Conservation (phyloP, 2,113 vertebrate species). For the Hemibagrus wyckioides region DNA sequence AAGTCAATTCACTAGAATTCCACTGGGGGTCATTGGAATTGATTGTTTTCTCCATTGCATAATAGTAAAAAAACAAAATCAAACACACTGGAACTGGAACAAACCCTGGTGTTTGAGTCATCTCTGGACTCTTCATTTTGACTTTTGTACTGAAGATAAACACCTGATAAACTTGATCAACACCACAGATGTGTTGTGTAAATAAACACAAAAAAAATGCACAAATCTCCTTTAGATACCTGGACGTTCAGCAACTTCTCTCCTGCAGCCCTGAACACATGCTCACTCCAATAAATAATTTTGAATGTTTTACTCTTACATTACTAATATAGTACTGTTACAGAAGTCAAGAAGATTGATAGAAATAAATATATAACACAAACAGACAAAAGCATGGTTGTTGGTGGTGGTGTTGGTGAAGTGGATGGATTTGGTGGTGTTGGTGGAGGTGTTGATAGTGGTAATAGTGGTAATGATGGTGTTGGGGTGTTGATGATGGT, state of each 20-base stretch:
- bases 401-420: no score
- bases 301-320: no score
- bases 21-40: constrained; percentile 10
- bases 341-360: no score
- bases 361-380: no score
- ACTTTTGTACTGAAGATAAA: background rate
- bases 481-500: no score
- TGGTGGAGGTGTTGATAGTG: no score
- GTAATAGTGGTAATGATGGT: no score
- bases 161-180: background rate
- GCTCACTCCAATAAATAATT: background rate
- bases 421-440: no score
- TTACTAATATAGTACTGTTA: no score
- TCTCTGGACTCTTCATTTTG: background rate
- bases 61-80: background rate
- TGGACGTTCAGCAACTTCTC: background rate
- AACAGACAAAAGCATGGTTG: no score
- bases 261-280: background rate
- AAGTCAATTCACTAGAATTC: background rate
- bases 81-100: background rate
- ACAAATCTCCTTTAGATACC: background rate
- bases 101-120: background rate
- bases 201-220: background rate
- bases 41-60: background rate
- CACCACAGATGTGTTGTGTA: background rate